These are phyloP conservation scores for Andrena bucephala DNA, from an alignment of 2,888 invertebrate species.

Conservation along the genomic window DNA sequence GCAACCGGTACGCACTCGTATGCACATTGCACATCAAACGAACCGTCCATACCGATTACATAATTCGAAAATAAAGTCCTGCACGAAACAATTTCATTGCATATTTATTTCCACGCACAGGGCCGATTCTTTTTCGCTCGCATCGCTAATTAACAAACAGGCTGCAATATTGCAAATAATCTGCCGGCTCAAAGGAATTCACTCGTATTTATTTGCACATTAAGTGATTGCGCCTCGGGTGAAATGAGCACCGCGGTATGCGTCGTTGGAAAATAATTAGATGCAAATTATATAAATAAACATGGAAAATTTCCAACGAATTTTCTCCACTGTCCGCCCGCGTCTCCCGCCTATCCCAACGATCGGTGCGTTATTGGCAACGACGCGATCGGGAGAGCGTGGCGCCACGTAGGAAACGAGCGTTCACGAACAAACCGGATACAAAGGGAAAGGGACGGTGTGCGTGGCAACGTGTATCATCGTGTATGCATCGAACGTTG, in stretches of 20 bases:
- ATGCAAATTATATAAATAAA: constrained; percentile 80
- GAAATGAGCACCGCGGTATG: constrained; percentile 7
- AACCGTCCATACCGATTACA: no score
- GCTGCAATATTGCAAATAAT: background rate
- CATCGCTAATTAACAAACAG: constrained; percentile 8
- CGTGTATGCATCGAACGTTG: constrained; percentile 53
- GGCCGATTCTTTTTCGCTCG: background rate
- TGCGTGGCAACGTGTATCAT: constrained; percentile 42
- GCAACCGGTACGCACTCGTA: no score
- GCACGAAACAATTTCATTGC: no score
- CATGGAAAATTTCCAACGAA: constrained; percentile 78
- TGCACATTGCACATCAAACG: no score
- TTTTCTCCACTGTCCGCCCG: constrained; percentile 69
- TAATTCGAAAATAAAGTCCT: no score
- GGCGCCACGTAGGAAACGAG: constrained; percentile 52
- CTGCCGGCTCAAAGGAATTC: constrained; percentile 29
- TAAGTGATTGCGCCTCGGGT: constrained; percentile 29
- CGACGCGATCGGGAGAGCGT: constrained; percentile 66
- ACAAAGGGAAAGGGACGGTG: constrained; percentile 49
- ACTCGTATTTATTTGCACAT: constrained; percentile 42
- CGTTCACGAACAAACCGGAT: constrained; percentile 32
- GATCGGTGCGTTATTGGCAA: constrained; percentile 60
- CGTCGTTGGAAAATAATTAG: constrained; percentile 71
- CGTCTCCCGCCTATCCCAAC: constrained; percentile 28
- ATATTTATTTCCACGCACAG: no score